Conservation (phyloP, 2,797 vertebrate genomes). For the Labroides dimidiatus region DNA sequence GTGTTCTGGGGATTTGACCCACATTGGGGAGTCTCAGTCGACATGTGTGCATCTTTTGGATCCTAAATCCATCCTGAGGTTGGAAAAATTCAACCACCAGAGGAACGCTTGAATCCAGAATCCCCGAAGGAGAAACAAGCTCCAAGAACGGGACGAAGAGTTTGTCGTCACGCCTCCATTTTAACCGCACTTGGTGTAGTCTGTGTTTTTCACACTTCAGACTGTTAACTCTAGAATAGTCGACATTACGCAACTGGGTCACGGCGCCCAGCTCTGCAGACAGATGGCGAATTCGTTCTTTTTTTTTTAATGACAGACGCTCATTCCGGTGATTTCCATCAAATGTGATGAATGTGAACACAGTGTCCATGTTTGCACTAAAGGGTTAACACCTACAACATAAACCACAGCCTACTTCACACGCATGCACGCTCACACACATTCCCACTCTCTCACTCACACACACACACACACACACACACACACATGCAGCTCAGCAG, state of each 20-base stretch:
- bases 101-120: conserved; percentile 2
- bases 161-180: conserved; percentile 41
- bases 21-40: neutral
- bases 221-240: conserved; percentile 23
- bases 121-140: neutral
- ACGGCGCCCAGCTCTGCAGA: conserved; percentile 29
- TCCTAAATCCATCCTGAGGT: neutral
- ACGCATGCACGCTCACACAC: neutral
- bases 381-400: conserved; percentile 63
- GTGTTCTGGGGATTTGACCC: conserved; percentile 7
- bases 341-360: conserved; percentile 40
- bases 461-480: conserved; percentile 20
- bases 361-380: conserved; percentile 28
- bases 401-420: conserved; percentile 39
- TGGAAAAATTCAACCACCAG: neutral
- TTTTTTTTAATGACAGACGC: neutral
- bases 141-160: conserved; percentile 11
- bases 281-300: conserved; percentile 25
- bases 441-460: conserved; percentile 6
- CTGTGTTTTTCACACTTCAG: conserved; percentile 5
- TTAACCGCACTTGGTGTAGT: conserved; percentile 25
- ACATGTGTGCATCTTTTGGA: neutral
- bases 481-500: conserved; percentile 49
- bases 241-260: conserved; percentile 38
- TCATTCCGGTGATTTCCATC: conserved; percentile 4